Conservation (phyloP, 2,888 invertebrate species). For the Agrotis exclamationis region DNA sequence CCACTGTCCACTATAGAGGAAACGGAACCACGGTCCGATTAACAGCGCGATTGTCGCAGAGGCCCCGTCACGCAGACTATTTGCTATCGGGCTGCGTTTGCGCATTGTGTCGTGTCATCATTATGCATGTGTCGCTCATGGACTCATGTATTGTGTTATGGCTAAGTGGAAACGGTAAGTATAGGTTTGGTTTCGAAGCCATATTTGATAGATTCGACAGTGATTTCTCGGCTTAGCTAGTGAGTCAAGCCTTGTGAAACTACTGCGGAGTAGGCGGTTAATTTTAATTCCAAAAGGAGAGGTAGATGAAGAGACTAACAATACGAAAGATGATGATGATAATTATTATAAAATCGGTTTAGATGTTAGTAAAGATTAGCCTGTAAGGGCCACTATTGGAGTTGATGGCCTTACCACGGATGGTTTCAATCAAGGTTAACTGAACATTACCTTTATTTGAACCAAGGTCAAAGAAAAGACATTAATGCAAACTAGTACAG, state of each 20-base stretch:
- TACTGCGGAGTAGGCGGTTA: neutral
- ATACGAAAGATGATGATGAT: neutral
- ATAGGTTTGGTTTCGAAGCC: constrained; percentile 27
- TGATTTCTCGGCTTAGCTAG: neutral
- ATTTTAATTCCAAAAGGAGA: neutral
- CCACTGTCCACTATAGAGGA: constrained; percentile 73
- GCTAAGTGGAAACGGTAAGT: constrained; percentile 41
- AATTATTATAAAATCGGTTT: neutral
- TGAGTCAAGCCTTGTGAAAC: neutral
- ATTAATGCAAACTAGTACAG: too few relatives aligned
- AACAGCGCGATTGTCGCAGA: constrained; percentile 77
- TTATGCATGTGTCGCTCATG: constrained; percentile 44
- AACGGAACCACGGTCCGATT: constrained; percentile 86
- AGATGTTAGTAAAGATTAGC: neutral
- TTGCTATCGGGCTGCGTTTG: constrained; percentile 71
- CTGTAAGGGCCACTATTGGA: neutral
- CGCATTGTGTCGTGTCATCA: constrained; percentile 65
- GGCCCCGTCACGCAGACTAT: constrained; percentile 68
- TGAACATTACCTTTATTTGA: too few relatives aligned
- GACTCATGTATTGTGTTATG: constrained; percentile 43
- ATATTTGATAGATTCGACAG: constrained; percentile 13
- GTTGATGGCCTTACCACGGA: too few relatives aligned
- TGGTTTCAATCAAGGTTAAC: too few relatives aligned
- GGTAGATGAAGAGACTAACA: too few relatives aligned
- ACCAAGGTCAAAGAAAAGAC: too few relatives aligned